Evolutionary conservation across 2,113 vertebrate species (phyloP).

Genomic region (Scolopax mira): DNA sequence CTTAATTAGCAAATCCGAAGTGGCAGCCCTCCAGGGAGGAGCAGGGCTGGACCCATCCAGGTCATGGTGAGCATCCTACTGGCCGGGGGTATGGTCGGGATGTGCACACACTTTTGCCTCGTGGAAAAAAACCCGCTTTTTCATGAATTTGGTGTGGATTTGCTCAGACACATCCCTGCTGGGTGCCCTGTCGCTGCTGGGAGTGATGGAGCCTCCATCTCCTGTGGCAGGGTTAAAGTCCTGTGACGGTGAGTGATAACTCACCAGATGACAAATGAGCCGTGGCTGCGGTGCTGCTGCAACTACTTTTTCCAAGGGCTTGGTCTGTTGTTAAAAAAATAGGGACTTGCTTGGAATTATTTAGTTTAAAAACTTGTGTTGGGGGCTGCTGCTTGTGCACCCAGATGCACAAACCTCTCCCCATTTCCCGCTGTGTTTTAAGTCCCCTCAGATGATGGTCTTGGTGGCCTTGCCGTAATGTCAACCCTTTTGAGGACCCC

Average conservation of each 20-base stretch:
- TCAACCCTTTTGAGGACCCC: not conserved
- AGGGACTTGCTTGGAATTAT: not conserved
- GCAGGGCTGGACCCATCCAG: not conserved
- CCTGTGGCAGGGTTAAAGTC: slow-evolving; percentile 3
- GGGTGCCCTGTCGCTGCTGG: fast-evolving
- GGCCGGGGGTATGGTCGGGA: fast-evolving
- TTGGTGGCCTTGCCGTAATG: not conserved
- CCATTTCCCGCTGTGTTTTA: not conserved
- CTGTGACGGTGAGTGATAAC: not conserved
- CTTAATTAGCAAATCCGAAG: slow-evolving; percentile 20
- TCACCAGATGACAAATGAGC: not conserved
- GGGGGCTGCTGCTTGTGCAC: not conserved
- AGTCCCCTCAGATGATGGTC: not conserved
- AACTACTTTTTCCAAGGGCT: slow-evolving; percentile 23
- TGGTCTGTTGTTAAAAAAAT: not conserved
- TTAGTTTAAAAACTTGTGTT: not conserved
- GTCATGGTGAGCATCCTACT: not conserved
- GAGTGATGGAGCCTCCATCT: not conserved
- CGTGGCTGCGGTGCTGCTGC: not conserved
- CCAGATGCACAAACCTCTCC: not conserved
- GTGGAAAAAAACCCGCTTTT: not conserved
- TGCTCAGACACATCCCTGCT: not conserved
- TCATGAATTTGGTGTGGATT: not conserved
- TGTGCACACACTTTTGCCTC: fast-evolving
- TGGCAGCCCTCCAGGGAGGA: not conserved